Base-by-base conservation (phyloP, 2,113 vertebrate species). In the Jacana jacana region DNA sequence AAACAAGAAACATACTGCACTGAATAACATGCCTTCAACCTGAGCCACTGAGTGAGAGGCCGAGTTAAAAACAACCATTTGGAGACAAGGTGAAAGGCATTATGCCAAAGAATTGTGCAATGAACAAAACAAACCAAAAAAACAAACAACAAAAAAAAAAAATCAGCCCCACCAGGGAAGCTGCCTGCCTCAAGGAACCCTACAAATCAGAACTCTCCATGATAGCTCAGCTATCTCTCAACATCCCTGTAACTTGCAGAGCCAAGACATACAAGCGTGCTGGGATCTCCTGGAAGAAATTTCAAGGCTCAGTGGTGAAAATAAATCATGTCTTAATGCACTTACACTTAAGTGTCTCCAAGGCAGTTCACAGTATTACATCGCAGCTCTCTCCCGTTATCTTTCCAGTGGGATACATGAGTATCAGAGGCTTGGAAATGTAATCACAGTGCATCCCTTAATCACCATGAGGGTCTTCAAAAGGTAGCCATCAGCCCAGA, bases 31-130 rank as follows among this genome's bases (percentile, higher is more conserved):
- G 92, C 77, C 88, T 96, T 79, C 0, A 0, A 54, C 73, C 88
- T 91, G 92, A 96, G 92, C 95, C 93, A 93, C 31, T 0, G 1
- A 89, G 49, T 19, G 18, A 76, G 54, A 91, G 0, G 0, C 8
- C 55, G 48, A 86, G 65, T 65, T 51, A 76, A 89, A 89, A 83
- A 17, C 63, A 87, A 6, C 57, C 28, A 28, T 82, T 86, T 86
- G 84, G 60, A 78, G 24, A 69, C 81, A 86, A 86, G 64, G 51
- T 68, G 2, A 55, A 86, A 84, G 81, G 75, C 58, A 0, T 13
- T 23, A 42, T 13, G 88, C 93, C 95, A 95, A 91, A 52, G 70
- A 85, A 77, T 70, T 96, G 66, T 73, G 86, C 92, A 94, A 89
- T 1, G 52, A 79, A 16, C 35, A 75, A 64, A 94, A 55, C 37